Evolutionary conservation across 2,113 vertebrate species (phyloP), one percentile per base, ranked within the genome.

Genomic region (Mus pahari): DNA sequence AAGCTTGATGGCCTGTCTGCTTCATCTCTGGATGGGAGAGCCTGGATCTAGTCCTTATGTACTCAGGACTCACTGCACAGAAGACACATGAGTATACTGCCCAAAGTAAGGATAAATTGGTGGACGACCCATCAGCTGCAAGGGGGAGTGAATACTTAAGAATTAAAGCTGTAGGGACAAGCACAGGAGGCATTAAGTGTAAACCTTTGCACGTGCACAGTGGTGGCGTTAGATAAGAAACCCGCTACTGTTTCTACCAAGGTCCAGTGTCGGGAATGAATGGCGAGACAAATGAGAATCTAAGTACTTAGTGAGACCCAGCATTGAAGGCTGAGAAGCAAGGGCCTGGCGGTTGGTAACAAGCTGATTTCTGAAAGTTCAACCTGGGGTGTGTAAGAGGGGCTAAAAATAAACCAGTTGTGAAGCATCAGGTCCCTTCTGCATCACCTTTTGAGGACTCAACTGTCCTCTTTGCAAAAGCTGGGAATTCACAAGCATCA

Each of bases 341-440:
- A 50, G 60, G 71, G 83, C 39, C 84, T 62, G 91, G 73, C 33
- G 22, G 42, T 86, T 48, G 81, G 22, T 64, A 50, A 19, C 33
- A 93, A 42, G 55, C 81, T 93, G 87, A 86, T 77, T 90, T 94
- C 60, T 84, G 70, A 60, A 93, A 81, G 4, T 42, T 55, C 83
- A 91, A 79, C 45, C 31, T 96, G 66, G 68, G 42, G 64, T 64
- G 95, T 93, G 20, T n/a, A 68, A 73, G n/a, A 55, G 78, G 10
- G 5, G 3, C 33, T 39, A 81, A 84, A 95, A 82, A 70, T 74
- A 89, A 73, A 75, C 74, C 7, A 82, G 7, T 55, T 88, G 13
- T 22, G 60, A 89, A 66, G 3, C 16, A n/a, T 90, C 20, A 86
- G 60, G 39, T 79, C 94, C 78, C 53, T 60, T 91, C 20, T 60